Conservation (phyloP, 2,888 invertebrate species). For the Pseudococcus viburni region DNA sequence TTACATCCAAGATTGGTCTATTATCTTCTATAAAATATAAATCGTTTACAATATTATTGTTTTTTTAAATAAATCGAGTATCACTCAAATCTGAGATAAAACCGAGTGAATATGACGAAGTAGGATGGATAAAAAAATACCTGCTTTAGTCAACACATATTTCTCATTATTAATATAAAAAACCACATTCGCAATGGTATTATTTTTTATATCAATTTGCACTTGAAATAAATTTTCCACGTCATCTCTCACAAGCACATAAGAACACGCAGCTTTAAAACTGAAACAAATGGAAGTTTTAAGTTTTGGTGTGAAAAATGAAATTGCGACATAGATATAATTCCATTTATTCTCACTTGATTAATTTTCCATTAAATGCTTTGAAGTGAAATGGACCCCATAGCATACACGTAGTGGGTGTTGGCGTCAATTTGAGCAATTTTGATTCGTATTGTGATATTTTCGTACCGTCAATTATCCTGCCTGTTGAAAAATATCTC, state of each 20-base stretch:
- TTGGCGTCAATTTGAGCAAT: slow-evolving; percentile 12
- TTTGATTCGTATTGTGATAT: slow-evolving; percentile 49
- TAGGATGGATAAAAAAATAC: slow-evolving; percentile 70
- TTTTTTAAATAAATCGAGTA: not conserved
- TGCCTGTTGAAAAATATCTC: slow-evolving; percentile 18
- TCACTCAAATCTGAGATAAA: no score
- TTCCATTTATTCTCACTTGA: slow-evolving; percentile 74
- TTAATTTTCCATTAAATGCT: slow-evolving; percentile 87
- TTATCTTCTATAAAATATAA: slow-evolving; percentile 55
- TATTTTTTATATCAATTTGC: slow-evolving; percentile 67
- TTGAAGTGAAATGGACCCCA: slow-evolving; percentile 88
- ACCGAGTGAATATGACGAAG: not conserved
- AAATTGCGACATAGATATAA: not conserved
- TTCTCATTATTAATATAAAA: slow-evolving; percentile 81
- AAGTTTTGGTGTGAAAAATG: not conserved
- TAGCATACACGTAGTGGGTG: slow-evolving; percentile 80
- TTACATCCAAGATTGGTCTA: slow-evolving; percentile 54
- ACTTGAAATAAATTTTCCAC: slow-evolving; percentile 78
- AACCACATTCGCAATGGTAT: slow-evolving; percentile 73
- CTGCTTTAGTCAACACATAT: slow-evolving; percentile 74
- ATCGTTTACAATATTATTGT: not conserved
- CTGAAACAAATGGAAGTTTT: slow-evolving; percentile 72
- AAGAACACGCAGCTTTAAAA: slow-evolving; percentile 83
- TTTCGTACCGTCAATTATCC: slow-evolving; percentile 27
- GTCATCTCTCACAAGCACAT: slow-evolving; percentile 81